A percentile compares a stretch with the other conserved stretches of the same genome.
Conservation (phyloP, 2,113 vertebrate genomes). For the Aspiorhynchus laticeps region DNA sequence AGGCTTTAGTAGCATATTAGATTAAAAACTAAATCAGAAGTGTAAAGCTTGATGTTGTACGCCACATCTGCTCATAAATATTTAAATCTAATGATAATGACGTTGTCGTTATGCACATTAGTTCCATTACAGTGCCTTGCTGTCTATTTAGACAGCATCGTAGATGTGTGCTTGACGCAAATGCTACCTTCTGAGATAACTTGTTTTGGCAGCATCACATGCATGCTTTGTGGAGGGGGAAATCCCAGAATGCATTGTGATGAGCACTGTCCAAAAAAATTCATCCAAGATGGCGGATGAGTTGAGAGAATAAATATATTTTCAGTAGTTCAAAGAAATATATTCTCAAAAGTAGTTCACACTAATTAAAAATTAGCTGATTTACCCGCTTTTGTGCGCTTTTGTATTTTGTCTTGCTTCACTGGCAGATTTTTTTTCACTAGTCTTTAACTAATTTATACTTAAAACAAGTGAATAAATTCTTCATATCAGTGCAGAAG, state of each 20-base stretch:
- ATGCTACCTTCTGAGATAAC: not conserved
- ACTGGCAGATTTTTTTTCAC: no score
- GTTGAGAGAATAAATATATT: not conserved
- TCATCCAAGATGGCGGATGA: not conserved
- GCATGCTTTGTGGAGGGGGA: not conserved
- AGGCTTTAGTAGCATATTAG: conserved; percentile 26
- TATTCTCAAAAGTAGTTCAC: not conserved
- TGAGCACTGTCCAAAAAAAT: not conserved
- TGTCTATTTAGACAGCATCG: conserved; percentile 10
- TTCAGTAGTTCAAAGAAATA: not conserved
- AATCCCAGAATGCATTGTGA: conserved; percentile 7
- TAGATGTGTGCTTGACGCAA: not conserved
- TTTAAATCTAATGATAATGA: conserved; percentile 32
- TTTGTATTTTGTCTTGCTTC: no score
- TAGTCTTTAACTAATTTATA: no score
- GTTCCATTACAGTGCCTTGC: conserved; percentile 11
- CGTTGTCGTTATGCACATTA: conserved; percentile 20
- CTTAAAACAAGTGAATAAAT: no score
- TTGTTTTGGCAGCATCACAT: not conserved
- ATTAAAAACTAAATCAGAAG: conserved; percentile 35
- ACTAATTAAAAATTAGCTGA: not conserved
- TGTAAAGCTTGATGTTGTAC: conserved; percentile 26
- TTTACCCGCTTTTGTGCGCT: no score
- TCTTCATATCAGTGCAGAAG: not conserved
- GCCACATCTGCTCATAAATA: conserved; percentile 40